Evolutionary conservation across 2,888 invertebrate genomes (phyloP), one percentile per base, ranked within the genome.

Genomic region (Cetonia aurata): DNA sequence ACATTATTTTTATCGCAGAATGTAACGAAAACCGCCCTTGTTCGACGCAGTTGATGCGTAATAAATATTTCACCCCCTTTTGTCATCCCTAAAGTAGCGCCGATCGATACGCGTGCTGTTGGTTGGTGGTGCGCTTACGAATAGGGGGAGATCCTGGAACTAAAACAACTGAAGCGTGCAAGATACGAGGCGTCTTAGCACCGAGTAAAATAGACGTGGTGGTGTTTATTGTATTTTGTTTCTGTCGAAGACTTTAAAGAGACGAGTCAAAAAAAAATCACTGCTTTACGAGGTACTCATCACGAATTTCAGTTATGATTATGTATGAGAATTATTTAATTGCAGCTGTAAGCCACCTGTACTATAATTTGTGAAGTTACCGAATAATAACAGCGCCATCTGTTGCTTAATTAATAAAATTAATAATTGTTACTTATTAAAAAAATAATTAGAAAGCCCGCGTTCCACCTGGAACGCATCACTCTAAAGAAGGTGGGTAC

Each of bases 1-100:
- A 25, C 4, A 3, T 1, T 25, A 25, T 13, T 46, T 46, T 31
- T 25, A 46, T n/a, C 57, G 31, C 10, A 19, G 25, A 25, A 25
- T 1, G 19, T n/a, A 60, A 60, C 46, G 46, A 44, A 31, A 46
- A 48, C 19, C 19, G 25, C 60, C 15, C 60, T 2, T 31, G 33
- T 13, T 60, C 46, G 60, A 60, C 60, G 60, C 25, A 60, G 13
- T 46, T n/a, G 19, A 25, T 46, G 46, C 46, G 46, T 31, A 44
- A 46, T 60, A 60, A 60, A 46, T 46, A n/a, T 60, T 60, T 60
- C 60, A 60, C 60, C 60, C 60, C 44, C 25, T 31, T 60, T 60
- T 55, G 31, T n/a, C 48, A 48, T 46, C 46, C 13, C 19, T n/a
- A n/a, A 48, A 17, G 9, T 12, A 2, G 3, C 6, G 46, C 1